phyloP scores from a whole-genome alignment of 2,888 invertebrate species.

The Marasmarcha lunaedactyla region DNA sequence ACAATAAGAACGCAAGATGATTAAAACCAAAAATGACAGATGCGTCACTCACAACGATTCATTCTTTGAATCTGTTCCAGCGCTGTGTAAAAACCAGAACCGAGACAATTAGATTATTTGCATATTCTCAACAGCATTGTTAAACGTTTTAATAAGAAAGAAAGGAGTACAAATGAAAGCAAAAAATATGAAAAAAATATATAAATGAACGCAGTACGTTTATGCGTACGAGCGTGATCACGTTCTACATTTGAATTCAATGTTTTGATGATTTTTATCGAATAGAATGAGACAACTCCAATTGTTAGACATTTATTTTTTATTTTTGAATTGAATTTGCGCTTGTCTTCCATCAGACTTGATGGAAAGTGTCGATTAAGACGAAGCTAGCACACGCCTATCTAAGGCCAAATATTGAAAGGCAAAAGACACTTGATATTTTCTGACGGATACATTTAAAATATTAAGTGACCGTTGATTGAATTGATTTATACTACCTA shows the following conservation, averaged over 20 bases:
- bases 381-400: too few relatives aligned
- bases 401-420: too few relatives aligned
- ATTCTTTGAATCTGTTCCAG: slow-evolving; percentile 20
- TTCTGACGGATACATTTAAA: too few relatives aligned
- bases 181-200: slow-evolving; percentile 28
- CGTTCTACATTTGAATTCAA: slow-evolving; percentile 47
- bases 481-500: too few relatives aligned
- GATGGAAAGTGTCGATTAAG: too few relatives aligned
- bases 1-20: slow-evolving; percentile 5
- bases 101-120: slow-evolving; percentile 56
- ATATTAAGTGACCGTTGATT: too few relatives aligned
- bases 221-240: slow-evolving; percentile 24
- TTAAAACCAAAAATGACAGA: slow-evolving; percentile 63
- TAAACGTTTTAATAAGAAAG: slow-evolving; percentile 27
- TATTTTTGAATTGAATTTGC: too few relatives aligned
- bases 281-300: too few relatives aligned
- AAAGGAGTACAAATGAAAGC: slow-evolving; percentile 34
- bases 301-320: too few relatives aligned
- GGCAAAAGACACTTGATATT: too few relatives aligned
- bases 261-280: slow-evolving; percentile 11
- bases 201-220: slow-evolving; percentile 50
- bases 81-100: slow-evolving; percentile 28
- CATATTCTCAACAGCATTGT: slow-evolving; percentile 44
- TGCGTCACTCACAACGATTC: slow-evolving; percentile 41
- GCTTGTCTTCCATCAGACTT: too few relatives aligned